phyloP scores from a whole-genome alignment of 2,113 vertebrate genomes.

The Rhinoderma darwinii region DNA sequence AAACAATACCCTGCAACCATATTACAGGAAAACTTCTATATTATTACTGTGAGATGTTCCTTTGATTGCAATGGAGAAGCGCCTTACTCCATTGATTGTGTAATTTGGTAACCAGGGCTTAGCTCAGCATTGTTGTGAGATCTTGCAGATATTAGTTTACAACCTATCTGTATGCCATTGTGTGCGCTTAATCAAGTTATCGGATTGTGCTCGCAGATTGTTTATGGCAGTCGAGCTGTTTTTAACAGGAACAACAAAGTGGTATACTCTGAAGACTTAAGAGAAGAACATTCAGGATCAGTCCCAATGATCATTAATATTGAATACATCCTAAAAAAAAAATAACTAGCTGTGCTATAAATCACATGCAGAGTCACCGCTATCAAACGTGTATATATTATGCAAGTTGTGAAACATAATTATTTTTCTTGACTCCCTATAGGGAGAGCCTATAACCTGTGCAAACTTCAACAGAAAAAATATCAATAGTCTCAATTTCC shows the following conservation, averaged over 20 bases:
- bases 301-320: slow-evolving; percentile 54
- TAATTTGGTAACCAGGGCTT: slow-evolving; percentile 32
- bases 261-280: slow-evolving; percentile 8
- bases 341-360: slow-evolving; percentile 32
- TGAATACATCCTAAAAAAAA: slow-evolving; percentile 50
- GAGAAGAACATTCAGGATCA: slow-evolving; percentile 17
- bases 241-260: slow-evolving; percentile 37
- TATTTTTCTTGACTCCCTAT: slow-evolving; percentile 22
- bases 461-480: slow-evolving; percentile 14
- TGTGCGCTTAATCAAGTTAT: slow-evolving; percentile 52
- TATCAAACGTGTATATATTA: slow-evolving; percentile 36
- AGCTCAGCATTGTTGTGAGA: slow-evolving; percentile 39
- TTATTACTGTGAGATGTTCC: not conserved
- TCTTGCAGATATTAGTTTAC: slow-evolving; percentile 42
- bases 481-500: slow-evolving; percentile 32
- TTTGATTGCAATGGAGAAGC: not conserved
- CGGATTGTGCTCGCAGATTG: slow-evolving; percentile 32
- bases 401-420: slow-evolving; percentile 26
- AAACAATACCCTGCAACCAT: not conserved
- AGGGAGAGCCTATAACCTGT: not conserved
- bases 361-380: not conserved
- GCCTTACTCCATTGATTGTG: slow-evolving; percentile 19
- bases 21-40: slow-evolving; percentile 1
- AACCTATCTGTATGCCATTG: slow-evolving; percentile 45
- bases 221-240: slow-evolving; percentile 48